Evolutionary conservation across 2,797 vertebrate genomes (phyloP).

Genomic region (Alcedo quadribrachys): DNA sequence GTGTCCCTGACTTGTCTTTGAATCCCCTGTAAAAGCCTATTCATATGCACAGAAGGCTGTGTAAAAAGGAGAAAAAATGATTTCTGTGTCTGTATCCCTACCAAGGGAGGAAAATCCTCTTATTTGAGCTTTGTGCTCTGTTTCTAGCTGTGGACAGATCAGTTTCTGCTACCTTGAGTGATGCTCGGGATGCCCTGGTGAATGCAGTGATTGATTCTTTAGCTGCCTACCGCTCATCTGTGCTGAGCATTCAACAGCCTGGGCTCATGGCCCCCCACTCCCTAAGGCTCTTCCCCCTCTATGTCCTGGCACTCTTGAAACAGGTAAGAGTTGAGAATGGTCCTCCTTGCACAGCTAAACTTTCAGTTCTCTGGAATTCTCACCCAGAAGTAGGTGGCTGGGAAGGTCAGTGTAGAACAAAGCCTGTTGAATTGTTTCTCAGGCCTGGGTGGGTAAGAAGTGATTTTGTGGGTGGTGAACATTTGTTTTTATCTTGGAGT

Average conservation of each 20-base stretch:
- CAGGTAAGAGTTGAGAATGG: constrained; percentile 79
- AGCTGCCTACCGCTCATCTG: constrained; percentile 85
- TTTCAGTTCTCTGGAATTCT: not conserved
- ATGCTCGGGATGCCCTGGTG: constrained; percentile 93
- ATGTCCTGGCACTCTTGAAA: constrained; percentile 91
- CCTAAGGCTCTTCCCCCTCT: constrained; percentile 90
- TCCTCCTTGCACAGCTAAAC: not conserved
- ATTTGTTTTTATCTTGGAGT: not conserved
- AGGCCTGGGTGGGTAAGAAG: not conserved
- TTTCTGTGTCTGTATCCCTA: not conserved
- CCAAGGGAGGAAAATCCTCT: not conserved
- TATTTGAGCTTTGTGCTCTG: not conserved
- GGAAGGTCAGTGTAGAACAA: not conserved
- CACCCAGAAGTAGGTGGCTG: not conserved
- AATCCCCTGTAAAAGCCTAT: not conserved
- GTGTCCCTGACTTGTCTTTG: not conserved
- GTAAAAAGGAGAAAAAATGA: not conserved
- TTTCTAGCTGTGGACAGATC: constrained; percentile 90
- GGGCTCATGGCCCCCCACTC: constrained; percentile 89
- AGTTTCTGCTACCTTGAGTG: constrained; percentile 87
- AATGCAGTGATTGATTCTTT: constrained; percentile 93
- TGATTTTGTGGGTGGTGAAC: not conserved
- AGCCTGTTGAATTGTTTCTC: not conserved
- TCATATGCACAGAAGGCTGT: rapidly evolving
- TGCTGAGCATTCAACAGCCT: constrained; percentile 90